Base-by-base conservation (phyloP, 2,888 invertebrate species). In the Dolichopus griseipennis region DNA sequence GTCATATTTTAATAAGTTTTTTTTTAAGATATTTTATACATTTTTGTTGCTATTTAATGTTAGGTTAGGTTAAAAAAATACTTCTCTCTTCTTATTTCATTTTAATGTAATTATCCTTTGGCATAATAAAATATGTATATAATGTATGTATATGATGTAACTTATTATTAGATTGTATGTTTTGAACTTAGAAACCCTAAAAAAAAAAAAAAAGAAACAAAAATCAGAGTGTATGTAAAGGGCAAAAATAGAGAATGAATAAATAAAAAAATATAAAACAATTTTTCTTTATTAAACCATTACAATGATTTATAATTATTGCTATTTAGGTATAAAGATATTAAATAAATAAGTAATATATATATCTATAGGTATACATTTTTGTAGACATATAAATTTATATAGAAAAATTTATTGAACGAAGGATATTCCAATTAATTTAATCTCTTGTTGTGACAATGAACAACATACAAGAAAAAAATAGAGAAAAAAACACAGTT, bases 281-380 rank as follows among this genome's bases (percentile, higher is more conserved):
- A 18, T 15, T 52, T 52, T 52, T 52, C 52, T 52, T 52, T 52
- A 52, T 52, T 52, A 52, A 52, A 52, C 52, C 52, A 52, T 52
- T 52, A 52, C n/a, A 52, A 52, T 52, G 52, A 52, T 52, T 52
- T 52, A 52, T 52, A 52, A 52, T 52, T 52, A 52, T 52, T 52
- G n/a, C 52, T n/a, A 52, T 52, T 52, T 52, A 52, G 18, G 52
- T 52, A 52, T 18, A 52, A 52, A 18, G 6, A 18, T 52, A 52
- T 18, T 52, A 52, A 52, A 52, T 52, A 52, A 52, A 52, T 15
- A 52, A 52, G 18, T 9, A 52, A 52, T 52, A 52, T 52, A 37
- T 12, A 9, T 37, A 37, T 37, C 4, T 37, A 37, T 12, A 37
- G 4, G 12, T 37, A 37, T 37, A 5, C 37, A 12, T n/a, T n/a